phyloP scores from a whole-genome alignment of 2,797 vertebrate genomes.

The Florisuga fusca region DNA sequence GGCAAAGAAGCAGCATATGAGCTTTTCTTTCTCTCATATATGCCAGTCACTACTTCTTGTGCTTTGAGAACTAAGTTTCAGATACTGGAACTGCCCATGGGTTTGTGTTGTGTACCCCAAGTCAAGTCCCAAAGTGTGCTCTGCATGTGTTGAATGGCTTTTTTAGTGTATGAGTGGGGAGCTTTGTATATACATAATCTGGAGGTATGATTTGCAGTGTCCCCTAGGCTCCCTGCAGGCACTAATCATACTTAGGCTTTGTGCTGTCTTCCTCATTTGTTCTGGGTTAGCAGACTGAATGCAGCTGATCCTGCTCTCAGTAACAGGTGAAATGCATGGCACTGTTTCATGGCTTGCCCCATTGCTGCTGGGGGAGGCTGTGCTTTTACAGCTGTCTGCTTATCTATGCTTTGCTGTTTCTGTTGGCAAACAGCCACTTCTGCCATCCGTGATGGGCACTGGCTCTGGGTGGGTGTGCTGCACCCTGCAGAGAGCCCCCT shows the following conservation, averaged over 20 bases:
- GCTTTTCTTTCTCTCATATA: neutral
- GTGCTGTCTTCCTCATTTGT: neutral
- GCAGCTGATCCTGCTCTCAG: neutral
- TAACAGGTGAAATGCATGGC: neutral
- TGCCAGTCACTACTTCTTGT: neutral
- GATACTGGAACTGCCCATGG: neutral
- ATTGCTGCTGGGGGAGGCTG: neutral
- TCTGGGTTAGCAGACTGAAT: neutral
- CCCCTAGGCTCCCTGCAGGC: neutral
- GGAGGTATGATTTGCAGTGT: neutral
- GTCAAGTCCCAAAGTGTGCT: neutral
- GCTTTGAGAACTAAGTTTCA: neutral
- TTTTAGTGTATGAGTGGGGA: neutral
- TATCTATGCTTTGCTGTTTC: neutral
- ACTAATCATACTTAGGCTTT: neutral
- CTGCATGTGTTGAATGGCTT: neutral
- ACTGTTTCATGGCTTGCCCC: neutral
- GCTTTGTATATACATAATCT: neutral
- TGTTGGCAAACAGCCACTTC: neutral
- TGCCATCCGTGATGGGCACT: neutral
- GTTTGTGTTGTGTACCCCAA: neutral
- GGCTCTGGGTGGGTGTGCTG: neutral
- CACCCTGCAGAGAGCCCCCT: neutral
- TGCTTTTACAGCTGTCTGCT: neutral
- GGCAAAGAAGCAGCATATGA: neutral